A percentile compares a stretch with the other conserved stretches of the same genome.
phyloP scores from a whole-genome alignment of 2,113 vertebrate genomes.

The Scomber japonicus region DNA sequence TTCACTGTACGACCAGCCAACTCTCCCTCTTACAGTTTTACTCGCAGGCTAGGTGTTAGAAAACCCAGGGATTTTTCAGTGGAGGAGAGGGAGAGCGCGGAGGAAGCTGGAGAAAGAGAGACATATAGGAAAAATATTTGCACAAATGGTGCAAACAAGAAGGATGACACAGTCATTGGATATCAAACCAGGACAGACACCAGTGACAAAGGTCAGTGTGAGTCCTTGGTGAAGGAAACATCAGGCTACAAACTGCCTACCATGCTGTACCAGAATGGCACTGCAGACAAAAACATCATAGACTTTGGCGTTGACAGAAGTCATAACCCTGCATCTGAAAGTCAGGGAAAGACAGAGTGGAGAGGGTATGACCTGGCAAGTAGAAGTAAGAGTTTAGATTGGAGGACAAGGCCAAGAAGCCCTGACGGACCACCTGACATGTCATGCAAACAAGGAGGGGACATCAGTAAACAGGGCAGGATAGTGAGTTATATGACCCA shows the following conservation, averaged over 20 bases:
- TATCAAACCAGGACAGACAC: slow-evolving; percentile 26
- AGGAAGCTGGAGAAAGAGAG: not conserved
- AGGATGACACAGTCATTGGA: slow-evolving; percentile 16
- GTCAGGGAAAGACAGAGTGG: slow-evolving; percentile 57
- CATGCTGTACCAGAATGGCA: slow-evolving; percentile 41
- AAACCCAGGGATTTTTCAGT: slow-evolving; percentile 2
- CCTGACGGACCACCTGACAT: slow-evolving; percentile 17
- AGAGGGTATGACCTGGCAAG: slow-evolving; percentile 41
- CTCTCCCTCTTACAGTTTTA: slow-evolving; percentile 59
- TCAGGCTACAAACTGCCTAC: slow-evolving; percentile 11
- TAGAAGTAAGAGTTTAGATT: slow-evolving; percentile 80
- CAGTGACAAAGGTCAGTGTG: slow-evolving; percentile 22
- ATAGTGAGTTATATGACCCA: not conserved
- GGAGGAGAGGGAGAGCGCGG: not conserved
- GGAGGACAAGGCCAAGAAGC: slow-evolving; percentile 40
- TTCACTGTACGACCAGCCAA: slow-evolving; percentile 81
- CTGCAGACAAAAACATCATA: slow-evolving; percentile 21
- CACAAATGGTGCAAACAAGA: slow-evolving; percentile 15
- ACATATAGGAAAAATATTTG: not conserved
- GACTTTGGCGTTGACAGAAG: slow-evolving; percentile 29
- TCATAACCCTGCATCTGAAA: slow-evolving; percentile 29
- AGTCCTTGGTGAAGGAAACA: slow-evolving; percentile 26
- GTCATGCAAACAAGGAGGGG: not conserved
- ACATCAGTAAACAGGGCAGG: not conserved
- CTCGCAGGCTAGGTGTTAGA: slow-evolving; percentile 46